A percentile compares a stretch with the other conserved stretches of the same genome.
These are phyloP conservation scores for Alligator sinensis DNA, from an alignment of 2,113 vertebrate genomes.

Conservation along the genomic window DNA sequence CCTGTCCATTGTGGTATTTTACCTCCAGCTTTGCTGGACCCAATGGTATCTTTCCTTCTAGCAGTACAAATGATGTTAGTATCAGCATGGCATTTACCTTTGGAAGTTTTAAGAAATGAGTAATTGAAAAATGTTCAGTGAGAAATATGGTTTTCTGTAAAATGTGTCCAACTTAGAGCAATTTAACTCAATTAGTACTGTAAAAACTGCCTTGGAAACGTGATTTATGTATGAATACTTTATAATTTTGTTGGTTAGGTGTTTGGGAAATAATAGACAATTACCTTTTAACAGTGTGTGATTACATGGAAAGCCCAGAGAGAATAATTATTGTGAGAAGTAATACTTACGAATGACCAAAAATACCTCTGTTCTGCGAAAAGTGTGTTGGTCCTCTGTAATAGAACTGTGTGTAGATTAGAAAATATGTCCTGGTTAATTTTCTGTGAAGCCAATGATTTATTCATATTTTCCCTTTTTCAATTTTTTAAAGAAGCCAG, in stretches of 20 bases:
- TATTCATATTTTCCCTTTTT: not conserved
- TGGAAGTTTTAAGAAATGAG: conserved; percentile 10
- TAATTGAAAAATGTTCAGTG: not conserved
- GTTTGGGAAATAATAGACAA: conserved; percentile 20
- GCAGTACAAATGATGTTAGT: conserved; percentile 53
- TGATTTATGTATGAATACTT: conserved; percentile 5
- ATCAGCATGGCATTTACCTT: not conserved
- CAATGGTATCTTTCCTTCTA: conserved; percentile 59
- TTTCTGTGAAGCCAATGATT: not conserved
- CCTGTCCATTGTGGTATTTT: conserved; percentile 63
- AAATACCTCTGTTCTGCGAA: not conserved
- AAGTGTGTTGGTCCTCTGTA: not conserved
- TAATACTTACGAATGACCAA: not conserved
- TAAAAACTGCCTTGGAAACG: conserved; percentile 20
- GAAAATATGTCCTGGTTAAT: not conserved
- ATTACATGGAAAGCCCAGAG: not conserved
- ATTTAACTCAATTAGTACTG: not conserved
- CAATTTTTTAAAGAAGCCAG: not conserved
- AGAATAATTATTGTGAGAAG: conserved; percentile 27
- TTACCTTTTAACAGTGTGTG: conserved; percentile 5
- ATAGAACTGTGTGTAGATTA: accelerated
- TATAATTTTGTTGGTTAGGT: conserved; percentile 17
- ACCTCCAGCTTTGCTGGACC: conserved; percentile 67
- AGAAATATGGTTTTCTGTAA: conserved; percentile 25
- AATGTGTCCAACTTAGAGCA: not conserved